A percentile compares a stretch with the other conserved stretches of the same genome.
phyloP scores from a whole-genome alignment of 2,888 invertebrate genomes.

The Ornithoptera alexandrae region DNA sequence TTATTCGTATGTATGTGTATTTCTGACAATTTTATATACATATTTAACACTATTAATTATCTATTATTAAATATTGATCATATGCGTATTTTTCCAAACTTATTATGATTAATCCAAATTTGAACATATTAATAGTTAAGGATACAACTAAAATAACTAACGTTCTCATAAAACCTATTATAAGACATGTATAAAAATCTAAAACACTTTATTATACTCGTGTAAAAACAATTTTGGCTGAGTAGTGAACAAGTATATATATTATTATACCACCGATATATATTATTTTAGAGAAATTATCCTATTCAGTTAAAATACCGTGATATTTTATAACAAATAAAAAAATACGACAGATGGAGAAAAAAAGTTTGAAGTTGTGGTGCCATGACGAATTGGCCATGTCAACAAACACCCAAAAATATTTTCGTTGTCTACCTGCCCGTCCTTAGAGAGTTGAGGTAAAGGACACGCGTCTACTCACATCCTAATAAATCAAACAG shows the following conservation, averaged over 20 bases:
- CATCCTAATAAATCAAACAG: slow-evolving; percentile 67
- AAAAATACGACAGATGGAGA: slow-evolving; percentile 30
- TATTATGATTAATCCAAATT: too few species aligned
- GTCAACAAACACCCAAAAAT: slow-evolving; percentile 71
- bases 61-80: neutral
- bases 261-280: too few species aligned
- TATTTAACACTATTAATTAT: neutral
- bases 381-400: slow-evolving; percentile 57
- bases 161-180: too few species aligned
- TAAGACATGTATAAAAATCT: too few species aligned
- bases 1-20: slow-evolving; percentile 33
- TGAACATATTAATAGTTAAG: too few species aligned
- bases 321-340: neutral
- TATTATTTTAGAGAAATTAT: too few species aligned
- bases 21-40: neutral
- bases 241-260: too few species aligned
- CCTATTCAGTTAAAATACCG: too few species aligned
- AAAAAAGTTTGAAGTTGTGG: slow-evolving; percentile 42
- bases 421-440: slow-evolving; percentile 61
- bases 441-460: slow-evolving; percentile 40
- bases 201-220: too few species aligned
- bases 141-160: too few species aligned
- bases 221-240: too few species aligned
- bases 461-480: slow-evolving; percentile 52
- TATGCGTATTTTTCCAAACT: neutral